Base-by-base conservation (phyloP, 2,888 invertebrate genomes). In the Eupithecia abbreviata region DNA sequence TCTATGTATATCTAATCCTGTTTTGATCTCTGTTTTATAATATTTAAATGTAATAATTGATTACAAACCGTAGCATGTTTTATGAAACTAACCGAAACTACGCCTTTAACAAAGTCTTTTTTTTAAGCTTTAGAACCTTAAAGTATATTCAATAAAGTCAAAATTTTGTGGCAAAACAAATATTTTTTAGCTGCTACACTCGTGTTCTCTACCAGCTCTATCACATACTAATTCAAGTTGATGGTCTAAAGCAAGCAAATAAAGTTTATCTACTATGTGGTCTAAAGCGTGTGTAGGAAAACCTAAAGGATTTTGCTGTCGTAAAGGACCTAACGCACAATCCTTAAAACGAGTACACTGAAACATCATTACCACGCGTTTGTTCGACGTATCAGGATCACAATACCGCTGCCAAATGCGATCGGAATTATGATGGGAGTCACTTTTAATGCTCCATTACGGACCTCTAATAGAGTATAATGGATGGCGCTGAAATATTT, bases 371-470 rank as follows among this genome's bases (percentile, higher is more conserved):
- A 93, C 84, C 86, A 85, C 84, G 87, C 90, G 91, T 91, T 93
- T 92, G 93, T 93, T 94, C 91, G 93, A 92, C 91, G 89, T 91
- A 93, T 93, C 91, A 87, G 92, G 91, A 91, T 91, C 89, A 93
- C 93, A 93, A 92, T 92, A 85, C 89, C 82, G 87, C 84, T 92
- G 94, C 93, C 94, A 93, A 94, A 93, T 93, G 91, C 90, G 91
- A 87, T 85, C 86, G 85, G 86, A 91, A 91, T 92, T 90, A 90
- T 88, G 90, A 90, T 86, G 85, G 85, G 86, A 89, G 90, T 89
- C 91, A 92, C 91, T 93, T 92, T 93, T 93, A 91, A 92, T 91
- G 88, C 85, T 81, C 87, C 89, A 88, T 90, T 90, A 88, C 88
- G 82, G 85, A 81, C 81, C 87, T 83, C 86, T 91, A 91, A 92